phyloP scores from a whole-genome alignment of 2,113 vertebrate genomes.

The Chamaetylas fuelleborni region DNA sequence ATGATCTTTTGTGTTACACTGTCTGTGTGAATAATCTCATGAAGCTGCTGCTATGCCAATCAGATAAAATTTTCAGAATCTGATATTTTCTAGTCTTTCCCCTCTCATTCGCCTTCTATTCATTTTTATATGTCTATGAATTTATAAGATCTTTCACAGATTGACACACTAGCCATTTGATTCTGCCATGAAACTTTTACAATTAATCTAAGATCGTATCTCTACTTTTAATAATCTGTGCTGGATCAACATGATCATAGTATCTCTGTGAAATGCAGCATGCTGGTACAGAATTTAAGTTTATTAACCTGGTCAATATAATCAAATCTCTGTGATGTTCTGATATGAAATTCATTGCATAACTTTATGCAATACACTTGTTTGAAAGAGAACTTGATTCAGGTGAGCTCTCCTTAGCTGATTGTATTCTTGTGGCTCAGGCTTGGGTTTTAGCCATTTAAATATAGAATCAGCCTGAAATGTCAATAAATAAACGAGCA shows the following conservation, averaged over 20 bases:
- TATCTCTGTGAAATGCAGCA: background rate
- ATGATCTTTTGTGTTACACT: background rate
- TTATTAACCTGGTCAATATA: background rate
- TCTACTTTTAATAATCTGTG: background rate
- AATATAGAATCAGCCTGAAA: background rate
- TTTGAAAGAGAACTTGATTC: background rate
- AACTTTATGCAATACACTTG: background rate
- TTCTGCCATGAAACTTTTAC: background rate
- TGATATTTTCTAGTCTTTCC: background rate
- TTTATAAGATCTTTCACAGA: background rate
- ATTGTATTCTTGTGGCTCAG: background rate
- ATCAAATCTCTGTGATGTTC: background rate
- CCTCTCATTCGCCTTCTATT: background rate
- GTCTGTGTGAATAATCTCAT: background rate
- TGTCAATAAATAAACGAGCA: background rate
- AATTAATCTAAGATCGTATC: background rate
- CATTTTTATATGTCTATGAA: background rate
- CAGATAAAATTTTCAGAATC: background rate
- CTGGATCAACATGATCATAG: background rate
- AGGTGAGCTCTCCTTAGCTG: background rate
- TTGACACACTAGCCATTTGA: background rate
- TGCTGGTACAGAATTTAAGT: background rate
- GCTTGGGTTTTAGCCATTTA: background rate
- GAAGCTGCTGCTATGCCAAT: background rate
- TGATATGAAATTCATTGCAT: background rate